Conservation (phyloP, 2,113 vertebrate species). For the Pterophyllum scalare region DNA sequence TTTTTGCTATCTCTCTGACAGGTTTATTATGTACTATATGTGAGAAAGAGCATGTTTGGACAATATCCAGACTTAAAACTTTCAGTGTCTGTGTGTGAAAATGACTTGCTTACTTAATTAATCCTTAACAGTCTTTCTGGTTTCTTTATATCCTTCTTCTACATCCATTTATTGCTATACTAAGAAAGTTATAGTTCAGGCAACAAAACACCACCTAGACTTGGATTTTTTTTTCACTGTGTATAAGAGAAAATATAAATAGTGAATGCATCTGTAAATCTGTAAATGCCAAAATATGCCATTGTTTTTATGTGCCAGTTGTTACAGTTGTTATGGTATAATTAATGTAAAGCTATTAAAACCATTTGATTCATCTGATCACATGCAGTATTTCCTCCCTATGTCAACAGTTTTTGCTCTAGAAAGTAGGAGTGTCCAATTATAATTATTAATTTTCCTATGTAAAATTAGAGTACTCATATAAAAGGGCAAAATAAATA, state of each 20-base stretch:
- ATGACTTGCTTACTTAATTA: neutral
- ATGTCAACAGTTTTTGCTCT: neutral
- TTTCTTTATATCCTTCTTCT: rapidly evolving
- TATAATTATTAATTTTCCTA: neutral
- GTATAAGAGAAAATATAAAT: neutral
- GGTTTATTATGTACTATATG: neutral
- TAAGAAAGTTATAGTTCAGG: neutral
- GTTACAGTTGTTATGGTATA: neutral
- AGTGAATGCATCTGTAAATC: neutral
- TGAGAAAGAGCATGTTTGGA: neutral
- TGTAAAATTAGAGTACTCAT: neutral
- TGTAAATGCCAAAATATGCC: rapidly evolving
- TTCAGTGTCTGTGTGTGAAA: neutral
- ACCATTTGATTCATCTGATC: neutral
- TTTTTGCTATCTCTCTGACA: neutral
- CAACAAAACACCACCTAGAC: neutral
- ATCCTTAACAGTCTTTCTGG: rapidly evolving
- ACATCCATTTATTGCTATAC: neutral
- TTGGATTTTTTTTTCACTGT: neutral
- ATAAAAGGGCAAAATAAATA: neutral
- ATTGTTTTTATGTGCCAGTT: neutral
- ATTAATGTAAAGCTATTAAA: neutral
- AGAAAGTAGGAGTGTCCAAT: neutral
- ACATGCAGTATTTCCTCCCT: neutral
- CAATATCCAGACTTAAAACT: neutral